Conservation (phyloP, 2,888 invertebrate species). For the Hemaris fuciformis region DNA sequence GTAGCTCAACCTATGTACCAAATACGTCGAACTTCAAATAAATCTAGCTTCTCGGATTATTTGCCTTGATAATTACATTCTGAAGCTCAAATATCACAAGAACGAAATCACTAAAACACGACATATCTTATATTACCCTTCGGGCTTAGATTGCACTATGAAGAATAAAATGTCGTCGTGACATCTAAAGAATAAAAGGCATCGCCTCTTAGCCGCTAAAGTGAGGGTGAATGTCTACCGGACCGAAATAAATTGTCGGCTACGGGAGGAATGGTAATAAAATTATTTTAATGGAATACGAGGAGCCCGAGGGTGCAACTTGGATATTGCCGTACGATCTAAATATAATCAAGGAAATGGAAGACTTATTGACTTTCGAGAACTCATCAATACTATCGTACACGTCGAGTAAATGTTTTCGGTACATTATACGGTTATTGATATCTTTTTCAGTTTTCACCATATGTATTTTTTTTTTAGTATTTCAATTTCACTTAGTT, state of each 20-base stretch:
- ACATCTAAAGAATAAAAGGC: neutral
- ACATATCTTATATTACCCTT: no score
- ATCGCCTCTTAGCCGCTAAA: neutral
- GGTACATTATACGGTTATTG: no score
- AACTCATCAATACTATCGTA: neutral
- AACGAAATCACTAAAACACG: no score
- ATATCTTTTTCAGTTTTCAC: no score
- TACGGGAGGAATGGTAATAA: constrained; percentile 20
- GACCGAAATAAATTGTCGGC: constrained; percentile 22
- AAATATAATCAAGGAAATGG: constrained; percentile 1
- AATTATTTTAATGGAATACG: constrained; percentile 25
- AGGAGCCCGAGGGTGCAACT: constrained; percentile 15
- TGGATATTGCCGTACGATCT: neutral
- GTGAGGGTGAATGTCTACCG: neutral
- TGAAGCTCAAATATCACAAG: no score
- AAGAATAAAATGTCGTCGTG: neutral
- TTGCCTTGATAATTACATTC: no score
- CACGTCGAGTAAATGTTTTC: neutral
- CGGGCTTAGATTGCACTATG: no score
- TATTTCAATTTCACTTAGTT: no score
- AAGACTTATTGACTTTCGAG: neutral
- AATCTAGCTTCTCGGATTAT: no score
- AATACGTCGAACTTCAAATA: no score
- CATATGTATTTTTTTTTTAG: no score
- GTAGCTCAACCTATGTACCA: no score